Evolutionary conservation across 2,888 invertebrate species (phyloP), one percentile per base, ranked within the genome.

Genomic region (Branchipolynoe longqiensis): DNA sequence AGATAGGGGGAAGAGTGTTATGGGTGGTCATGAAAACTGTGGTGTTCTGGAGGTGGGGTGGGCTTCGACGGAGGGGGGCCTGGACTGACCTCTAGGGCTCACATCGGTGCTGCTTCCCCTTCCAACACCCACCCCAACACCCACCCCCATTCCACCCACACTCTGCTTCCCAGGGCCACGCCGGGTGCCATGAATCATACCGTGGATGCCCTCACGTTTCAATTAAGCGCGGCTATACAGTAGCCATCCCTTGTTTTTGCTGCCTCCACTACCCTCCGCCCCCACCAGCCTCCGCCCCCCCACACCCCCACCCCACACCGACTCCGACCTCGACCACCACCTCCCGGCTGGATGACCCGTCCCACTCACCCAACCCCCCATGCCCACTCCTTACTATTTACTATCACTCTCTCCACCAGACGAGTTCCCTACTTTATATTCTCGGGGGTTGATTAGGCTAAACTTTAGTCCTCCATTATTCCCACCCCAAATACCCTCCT

Each of bases 81-180:
- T 25, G 14, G 62, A 62, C 62, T 62, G 62, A 62, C 62, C 62
- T 31, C 62, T n/a, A n/a, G n/a, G n/a, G n/a, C n/a, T n/a, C n/a
- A n/a, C n/a, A n/a, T n/a, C n/a, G n/a, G n/a, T n/a, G n/a, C n/a
- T n/a, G n/a, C n/a, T n/a, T n/a, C n/a, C n/a, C n/a, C n/a, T n/a
- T n/a, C n/a, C n/a, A n/a, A n/a, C n/a, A n/a, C n/a, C n/a, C n/a
- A n/a, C n/a, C n/a, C n/a, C n/a, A n/a, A n/a, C n/a, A n/a, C n/a
- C n/a, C n/a, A n/a, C n/a, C n/a, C n/a, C n/a, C n/a, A n/a, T n/a
- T n/a, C n/a, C n/a, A n/a, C n/a, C n/a, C n/a, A n/a, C n/a, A n/a
- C n/a, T 25, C 25, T 6, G 6, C n/a, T n/a, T 59, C 59, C 59
- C 59, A 28, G 28, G 28, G 8, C 59, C 33, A 3, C 38, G 69